Percentiles rank a stretch among this genome's conserved stretches.
phyloP scores from a whole-genome alignment of 2,797 vertebrate genomes.

The Sternotherus odoratus region DNA sequence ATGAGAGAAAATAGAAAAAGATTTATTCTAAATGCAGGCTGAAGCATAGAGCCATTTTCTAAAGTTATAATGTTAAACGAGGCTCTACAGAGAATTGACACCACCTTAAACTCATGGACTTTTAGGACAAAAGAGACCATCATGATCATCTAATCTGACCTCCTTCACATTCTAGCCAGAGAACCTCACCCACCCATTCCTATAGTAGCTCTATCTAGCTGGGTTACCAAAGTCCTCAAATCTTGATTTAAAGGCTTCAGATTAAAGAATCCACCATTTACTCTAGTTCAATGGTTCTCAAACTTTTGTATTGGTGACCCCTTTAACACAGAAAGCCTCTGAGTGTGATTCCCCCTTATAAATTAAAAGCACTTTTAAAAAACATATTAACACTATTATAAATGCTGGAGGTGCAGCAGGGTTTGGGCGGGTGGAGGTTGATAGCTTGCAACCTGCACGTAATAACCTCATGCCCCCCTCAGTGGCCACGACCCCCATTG shows the following conservation, averaged over 20 bases:
- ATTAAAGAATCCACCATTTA: neutral
- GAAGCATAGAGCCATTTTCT: rapidly evolving
- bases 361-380: too few relatives aligned
- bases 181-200: neutral
- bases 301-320: too few relatives aligned
- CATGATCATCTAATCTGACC: neutral
- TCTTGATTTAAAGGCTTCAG: neutral
- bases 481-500: too few relatives aligned
- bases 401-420: too few relatives aligned
- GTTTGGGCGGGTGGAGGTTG: too few relatives aligned
- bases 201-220: neutral
- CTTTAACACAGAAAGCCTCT: too few relatives aligned
- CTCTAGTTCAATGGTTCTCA: too few relatives aligned
- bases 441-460: too few relatives aligned
- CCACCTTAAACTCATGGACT: neutral
- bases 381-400: too few relatives aligned
- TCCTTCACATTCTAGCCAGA: neutral
- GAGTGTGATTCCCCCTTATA: too few relatives aligned
- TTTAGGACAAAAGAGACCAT: neutral
- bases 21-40: neutral
- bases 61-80: neutral
- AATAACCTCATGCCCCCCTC: too few relatives aligned
- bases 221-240: neutral
- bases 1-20: neutral
- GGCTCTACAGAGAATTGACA: neutral